These are phyloP conservation scores for Tetramorium parvispinum DNA, from an alignment of 1,140 invertebrate species.

Conservation along the genomic window DNA sequence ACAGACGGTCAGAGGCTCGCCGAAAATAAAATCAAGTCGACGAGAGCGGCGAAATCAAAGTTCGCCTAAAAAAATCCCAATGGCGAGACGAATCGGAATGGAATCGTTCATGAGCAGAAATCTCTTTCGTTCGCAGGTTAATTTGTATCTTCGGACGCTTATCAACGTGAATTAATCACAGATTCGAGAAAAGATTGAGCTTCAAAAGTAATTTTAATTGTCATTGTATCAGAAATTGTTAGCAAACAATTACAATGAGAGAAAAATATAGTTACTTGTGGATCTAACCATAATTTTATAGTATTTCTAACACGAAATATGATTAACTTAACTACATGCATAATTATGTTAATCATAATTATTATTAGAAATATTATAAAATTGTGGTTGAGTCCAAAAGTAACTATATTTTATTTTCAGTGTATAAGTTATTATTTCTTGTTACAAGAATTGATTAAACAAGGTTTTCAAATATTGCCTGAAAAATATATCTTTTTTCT, in stretches of 20 bases:
- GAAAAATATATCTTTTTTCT: neutral
- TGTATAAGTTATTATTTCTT: neutral
- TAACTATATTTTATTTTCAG: no score
- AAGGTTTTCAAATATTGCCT: neutral
- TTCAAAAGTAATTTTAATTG: neutral
- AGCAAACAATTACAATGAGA: neutral
- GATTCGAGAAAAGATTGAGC: neutral
- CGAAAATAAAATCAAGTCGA: constrained; percentile 31
- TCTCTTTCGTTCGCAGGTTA: neutral
- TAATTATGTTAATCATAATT: no score
- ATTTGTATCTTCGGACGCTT: neutral
- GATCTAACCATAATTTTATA: no score
- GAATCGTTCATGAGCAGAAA: constrained; percentile 26
- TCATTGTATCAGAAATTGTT: neutral
- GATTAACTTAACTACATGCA: no score
- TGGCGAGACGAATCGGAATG: constrained; percentile 19
- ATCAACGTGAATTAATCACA: neutral
- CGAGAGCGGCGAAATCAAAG: constrained; percentile 61
- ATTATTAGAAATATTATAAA: no score
- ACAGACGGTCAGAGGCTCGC: constrained; percentile 26
- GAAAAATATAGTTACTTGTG: no score
- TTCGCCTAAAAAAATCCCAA: constrained; percentile 53
- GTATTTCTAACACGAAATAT: no score
- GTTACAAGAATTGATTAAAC: neutral
- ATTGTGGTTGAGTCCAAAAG: no score